Evolutionary conservation across 2,888 invertebrate species (phyloP).

Genomic region (Thymelicus sylvestris): DNA sequence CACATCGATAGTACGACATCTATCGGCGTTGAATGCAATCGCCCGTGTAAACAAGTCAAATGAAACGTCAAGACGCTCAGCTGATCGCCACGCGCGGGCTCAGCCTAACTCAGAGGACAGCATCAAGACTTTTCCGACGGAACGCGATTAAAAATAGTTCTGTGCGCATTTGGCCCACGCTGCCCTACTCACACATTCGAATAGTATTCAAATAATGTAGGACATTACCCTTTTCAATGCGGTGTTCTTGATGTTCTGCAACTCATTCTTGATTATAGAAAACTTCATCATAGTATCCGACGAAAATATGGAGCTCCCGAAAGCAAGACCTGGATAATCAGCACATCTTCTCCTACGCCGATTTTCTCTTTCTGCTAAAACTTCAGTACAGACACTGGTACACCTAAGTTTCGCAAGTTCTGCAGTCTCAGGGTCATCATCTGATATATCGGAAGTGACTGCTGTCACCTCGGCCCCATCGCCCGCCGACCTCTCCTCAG

Average conservation of each 20-base stretch:
- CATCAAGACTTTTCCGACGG: conserved; percentile 64
- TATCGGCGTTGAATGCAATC: conserved; percentile 60
- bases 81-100: conserved; percentile 76
- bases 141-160: conserved; percentile 79
- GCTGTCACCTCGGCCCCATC: conserved; percentile 75
- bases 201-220: conserved; percentile 78
- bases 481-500: conserved; percentile 74
- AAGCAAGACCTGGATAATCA: conserved; percentile 96
- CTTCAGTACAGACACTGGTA: conserved; percentile 95
- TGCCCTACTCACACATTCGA: conserved; percentile 63
- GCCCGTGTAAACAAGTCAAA: conserved; percentile 78
- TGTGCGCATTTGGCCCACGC: conserved; percentile 78
- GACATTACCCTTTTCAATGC: conserved; percentile 96
- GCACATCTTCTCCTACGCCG: conserved; percentile 92
- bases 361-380: conserved; percentile 93
- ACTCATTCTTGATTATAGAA: conserved; percentile 97
- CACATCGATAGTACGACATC: conserved; percentile 63
- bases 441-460: conserved; percentile 69
- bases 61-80: conserved; percentile 76
- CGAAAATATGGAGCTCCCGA: conserved; percentile 96
- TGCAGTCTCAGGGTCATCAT: conserved; percentile 91
- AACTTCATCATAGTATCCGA: conserved; percentile 99
- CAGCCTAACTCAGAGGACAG: conserved; percentile 55
- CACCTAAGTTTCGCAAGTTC: conserved; percentile 94
- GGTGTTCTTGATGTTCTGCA: conserved; percentile 98